These are phyloP conservation scores for Coreius guichenoti DNA, from an alignment of 2,797 vertebrate species.

Conservation along the genomic window DNA sequence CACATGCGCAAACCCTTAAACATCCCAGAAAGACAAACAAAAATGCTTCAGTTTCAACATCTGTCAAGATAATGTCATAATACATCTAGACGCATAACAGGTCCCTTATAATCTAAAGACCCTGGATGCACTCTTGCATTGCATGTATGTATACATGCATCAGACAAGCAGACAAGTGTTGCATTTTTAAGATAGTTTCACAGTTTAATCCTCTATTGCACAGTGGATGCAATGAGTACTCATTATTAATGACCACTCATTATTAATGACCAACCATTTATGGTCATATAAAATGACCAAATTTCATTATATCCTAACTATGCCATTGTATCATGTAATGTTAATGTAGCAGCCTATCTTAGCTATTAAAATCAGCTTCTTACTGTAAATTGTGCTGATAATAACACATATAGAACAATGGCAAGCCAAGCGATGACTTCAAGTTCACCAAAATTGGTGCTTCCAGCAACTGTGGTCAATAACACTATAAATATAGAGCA, in stretches of 20 bases:
- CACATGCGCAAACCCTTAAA: not conserved
- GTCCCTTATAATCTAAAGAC: not conserved
- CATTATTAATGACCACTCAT: not conserved
- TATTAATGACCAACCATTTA: not conserved
- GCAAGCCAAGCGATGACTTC: not conserved
- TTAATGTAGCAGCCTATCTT: not conserved
- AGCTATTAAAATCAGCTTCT: not conserved
- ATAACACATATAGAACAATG: not conserved
- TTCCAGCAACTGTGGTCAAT: not conserved
- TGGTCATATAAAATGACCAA: too few relatives aligned
- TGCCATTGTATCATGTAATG: not conserved
- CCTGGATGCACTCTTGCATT: not conserved
- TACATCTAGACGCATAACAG: not conserved
- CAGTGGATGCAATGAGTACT: not conserved
- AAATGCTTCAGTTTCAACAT: constrained; percentile 13
- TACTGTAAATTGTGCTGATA: not conserved
- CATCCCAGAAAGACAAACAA: constrained; percentile 9
- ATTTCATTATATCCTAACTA: not conserved
- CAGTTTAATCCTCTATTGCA: not conserved
- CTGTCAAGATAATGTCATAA: not conserved
- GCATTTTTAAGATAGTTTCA: constrained; percentile 8
- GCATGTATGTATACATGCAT: not conserved
- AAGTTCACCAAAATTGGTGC: not conserved
- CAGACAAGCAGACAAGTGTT: not conserved
- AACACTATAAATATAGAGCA: not conserved